A percentile compares a stretch with the other conserved stretches of the same genome.
Evolutionary conservation across 1,140 invertebrate species (phyloP).

Genomic region (Zaprionus gabonicus): DNA sequence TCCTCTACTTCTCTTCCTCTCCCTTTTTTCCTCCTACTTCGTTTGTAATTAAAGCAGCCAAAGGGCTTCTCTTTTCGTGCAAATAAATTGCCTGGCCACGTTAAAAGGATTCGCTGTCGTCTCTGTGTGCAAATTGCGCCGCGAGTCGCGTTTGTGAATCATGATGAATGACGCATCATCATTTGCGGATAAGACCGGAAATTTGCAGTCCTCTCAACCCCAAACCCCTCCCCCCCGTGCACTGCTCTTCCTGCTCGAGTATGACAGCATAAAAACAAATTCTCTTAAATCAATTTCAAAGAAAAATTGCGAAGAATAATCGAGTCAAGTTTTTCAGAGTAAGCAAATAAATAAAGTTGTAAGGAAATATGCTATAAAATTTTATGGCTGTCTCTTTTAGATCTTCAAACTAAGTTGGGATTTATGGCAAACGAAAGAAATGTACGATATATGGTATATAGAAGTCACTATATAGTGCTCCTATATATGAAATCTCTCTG

Average conservation of each 20-base stretch:
- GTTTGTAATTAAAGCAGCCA: conserved; percentile 37
- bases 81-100: conserved; percentile 38
- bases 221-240: neutral
- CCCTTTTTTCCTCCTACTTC: neutral
- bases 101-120: conserved; percentile 30
- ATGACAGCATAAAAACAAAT: conserved; percentile 22
- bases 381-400: neutral
- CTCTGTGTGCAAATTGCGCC: neutral
- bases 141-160: conserved; percentile 25
- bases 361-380: conserved; percentile 1
- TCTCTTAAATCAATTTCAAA: conserved; percentile 6
- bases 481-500: too few species aligned
- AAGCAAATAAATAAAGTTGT: conserved; percentile 4
- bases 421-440: neutral
- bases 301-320: neutral
- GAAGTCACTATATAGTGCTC: too few species aligned
- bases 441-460: too few species aligned
- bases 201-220: conserved; percentile 28
- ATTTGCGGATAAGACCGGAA: conserved; percentile 33
- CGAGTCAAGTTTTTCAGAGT: neutral
- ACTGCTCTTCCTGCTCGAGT: neutral
- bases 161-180: conserved; percentile 45
- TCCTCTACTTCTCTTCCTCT: neutral
- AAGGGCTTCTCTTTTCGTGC: conserved; percentile 39
- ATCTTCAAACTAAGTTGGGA: neutral